Conservation (phyloP, 2,113 vertebrate species). For the Daphoenositta chrysoptera region DNA sequence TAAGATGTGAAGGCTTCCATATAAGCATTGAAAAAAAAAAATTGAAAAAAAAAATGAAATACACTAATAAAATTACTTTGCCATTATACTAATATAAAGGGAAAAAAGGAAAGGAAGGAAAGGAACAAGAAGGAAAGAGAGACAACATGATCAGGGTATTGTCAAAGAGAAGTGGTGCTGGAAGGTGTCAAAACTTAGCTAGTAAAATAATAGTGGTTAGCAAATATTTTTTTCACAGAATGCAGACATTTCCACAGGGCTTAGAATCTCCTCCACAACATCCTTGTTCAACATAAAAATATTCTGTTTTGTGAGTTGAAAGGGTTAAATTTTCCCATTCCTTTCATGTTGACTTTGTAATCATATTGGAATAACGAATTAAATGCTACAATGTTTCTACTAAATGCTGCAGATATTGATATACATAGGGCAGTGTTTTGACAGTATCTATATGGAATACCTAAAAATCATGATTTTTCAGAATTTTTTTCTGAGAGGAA, state of each 20-base stretch:
- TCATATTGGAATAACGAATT: background rate
- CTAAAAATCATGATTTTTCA: background rate
- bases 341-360: background rate
- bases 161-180: background rate
- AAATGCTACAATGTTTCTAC: background rate
- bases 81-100: background rate
- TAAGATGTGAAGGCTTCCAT: background rate
- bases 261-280: background rate
- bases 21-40: background rate
- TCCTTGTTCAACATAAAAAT: background rate
- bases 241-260: background rate
- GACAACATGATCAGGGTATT: background rate
- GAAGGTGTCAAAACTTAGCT: background rate
- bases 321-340: background rate
- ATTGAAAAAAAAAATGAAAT: background rate
- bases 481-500: background rate
- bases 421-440: background rate
- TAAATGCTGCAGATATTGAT: background rate
- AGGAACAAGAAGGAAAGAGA: background rate
- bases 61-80: background rate
- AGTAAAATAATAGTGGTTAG: background rate
- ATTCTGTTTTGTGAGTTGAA: background rate
- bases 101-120: background rate
- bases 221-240: background rate
- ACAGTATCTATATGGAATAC: background rate